phyloP scores from a whole-genome alignment of 2,113 vertebrate genomes.

The Chunga burmeisteri region DNA sequence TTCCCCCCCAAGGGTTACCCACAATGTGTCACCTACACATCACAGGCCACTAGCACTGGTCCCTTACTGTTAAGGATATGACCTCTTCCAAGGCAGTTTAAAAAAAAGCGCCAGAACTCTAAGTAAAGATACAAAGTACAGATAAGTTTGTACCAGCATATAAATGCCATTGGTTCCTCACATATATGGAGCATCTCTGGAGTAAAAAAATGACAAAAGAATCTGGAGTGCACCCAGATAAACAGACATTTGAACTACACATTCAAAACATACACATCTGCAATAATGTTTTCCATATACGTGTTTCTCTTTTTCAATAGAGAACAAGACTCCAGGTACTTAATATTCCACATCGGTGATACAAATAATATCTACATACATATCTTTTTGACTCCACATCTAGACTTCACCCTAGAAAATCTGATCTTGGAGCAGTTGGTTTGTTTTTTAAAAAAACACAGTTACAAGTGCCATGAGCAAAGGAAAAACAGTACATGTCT shows the following conservation, averaged over 20 bases:
- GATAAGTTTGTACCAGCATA: neutral
- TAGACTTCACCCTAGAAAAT: neutral
- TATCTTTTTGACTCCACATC: neutral
- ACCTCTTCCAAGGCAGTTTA: neutral
- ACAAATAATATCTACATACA: neutral
- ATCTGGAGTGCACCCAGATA: neutral
- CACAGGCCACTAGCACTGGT: neutral
- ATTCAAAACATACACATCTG: neutral
- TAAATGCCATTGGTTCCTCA: neutral
- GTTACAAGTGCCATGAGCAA: neutral
- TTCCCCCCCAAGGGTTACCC: neutral
- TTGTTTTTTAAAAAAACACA: neutral
- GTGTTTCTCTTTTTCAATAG: neutral
- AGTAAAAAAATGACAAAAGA: neutral
- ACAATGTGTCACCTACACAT: accelerated
- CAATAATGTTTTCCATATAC: accelerated
- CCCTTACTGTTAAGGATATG: neutral
- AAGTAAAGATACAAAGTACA: neutral
- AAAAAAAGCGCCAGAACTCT: neutral
- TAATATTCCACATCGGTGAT: neutral
- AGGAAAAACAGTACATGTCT: neutral
- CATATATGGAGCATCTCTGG: neutral
- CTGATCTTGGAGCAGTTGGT: neutral
- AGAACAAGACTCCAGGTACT: neutral
- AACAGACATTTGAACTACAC: neutral